Percentiles rank a stretch among this genome's conserved stretches.
phyloP scores from a whole-genome alignment of 2,888 invertebrate species.

The Exephanes ischioxanthus region DNA sequence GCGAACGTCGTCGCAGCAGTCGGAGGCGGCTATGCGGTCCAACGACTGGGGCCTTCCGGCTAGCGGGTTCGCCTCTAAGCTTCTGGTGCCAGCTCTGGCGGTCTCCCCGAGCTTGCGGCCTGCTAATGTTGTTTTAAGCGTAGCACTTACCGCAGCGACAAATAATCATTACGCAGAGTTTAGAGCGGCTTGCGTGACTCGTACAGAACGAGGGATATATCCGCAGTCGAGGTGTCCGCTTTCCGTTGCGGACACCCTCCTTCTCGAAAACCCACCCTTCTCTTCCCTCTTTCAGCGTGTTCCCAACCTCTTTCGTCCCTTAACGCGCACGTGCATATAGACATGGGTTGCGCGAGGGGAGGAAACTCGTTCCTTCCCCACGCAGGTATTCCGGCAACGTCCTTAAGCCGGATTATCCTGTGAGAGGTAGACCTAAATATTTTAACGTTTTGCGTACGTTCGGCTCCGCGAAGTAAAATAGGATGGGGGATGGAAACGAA shows the following conservation, averaged over 20 bases:
- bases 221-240: slow-evolving; percentile 65
- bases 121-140: slow-evolving; percentile 82
- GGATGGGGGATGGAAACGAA: slow-evolving; percentile 25
- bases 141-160: slow-evolving; percentile 81
- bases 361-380: slow-evolving; percentile 66
- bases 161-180: slow-evolving; percentile 82
- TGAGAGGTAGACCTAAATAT: slow-evolving; percentile 80
- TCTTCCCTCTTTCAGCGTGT: slow-evolving; percentile 16
- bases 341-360: slow-evolving; percentile 12
- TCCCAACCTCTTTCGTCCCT: slow-evolving; percentile 49
- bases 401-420: slow-evolving; percentile 81
- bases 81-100: slow-evolving; percentile 69
- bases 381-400: slow-evolving; percentile 72
- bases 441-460: slow-evolving; percentile 73
- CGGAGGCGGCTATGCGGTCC: slow-evolving; percentile 20
- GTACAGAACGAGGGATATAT: slow-evolving; percentile 26
- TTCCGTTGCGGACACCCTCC: slow-evolving; percentile 16
- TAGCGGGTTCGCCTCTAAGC: slow-evolving; percentile 69
- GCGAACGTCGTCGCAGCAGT: slow-evolving; percentile 14
- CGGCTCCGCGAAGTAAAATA: slow-evolving; percentile 40
- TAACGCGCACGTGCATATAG: slow-evolving; percentile 16
- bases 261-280: slow-evolving; percentile 11
- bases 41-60: slow-evolving; percentile 34
- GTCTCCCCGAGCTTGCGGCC: slow-evolving; percentile 77
- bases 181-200: slow-evolving; percentile 74